Conservation (phyloP, 2,113 vertebrate species). For the Gobio gobio region DNA sequence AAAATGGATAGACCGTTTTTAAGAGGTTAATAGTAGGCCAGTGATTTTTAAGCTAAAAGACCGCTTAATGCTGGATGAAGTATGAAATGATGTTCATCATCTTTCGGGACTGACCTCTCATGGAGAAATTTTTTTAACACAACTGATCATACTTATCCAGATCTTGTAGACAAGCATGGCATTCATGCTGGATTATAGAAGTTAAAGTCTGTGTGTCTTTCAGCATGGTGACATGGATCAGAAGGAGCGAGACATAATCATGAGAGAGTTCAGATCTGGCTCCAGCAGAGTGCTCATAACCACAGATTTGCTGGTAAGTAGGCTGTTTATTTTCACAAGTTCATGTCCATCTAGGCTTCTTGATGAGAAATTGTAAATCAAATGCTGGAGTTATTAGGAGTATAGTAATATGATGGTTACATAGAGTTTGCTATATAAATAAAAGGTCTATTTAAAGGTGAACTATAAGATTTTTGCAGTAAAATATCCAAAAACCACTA, state of each 20-base stretch:
- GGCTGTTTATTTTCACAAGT: not conserved
- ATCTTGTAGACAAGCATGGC: no score
- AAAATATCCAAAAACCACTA: no score
- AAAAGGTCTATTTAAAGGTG: no score
- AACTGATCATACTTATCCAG: slow-evolving; percentile 70
- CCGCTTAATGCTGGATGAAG: slow-evolving; percentile 46
- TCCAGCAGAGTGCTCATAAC: slow-evolving; percentile 97
- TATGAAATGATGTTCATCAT: slow-evolving; percentile 81
- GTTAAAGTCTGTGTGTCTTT: not conserved
- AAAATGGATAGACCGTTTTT: not conserved
- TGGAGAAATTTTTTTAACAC: slow-evolving; percentile 64
- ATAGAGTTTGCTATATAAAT: no score
- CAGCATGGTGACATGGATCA: slow-evolving; percentile 99
- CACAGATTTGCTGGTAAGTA: slow-evolving; percentile 94
- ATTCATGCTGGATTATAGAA: not conserved
- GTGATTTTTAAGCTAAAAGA: not conserved
- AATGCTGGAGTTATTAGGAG: no score
- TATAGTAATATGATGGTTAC: no score
- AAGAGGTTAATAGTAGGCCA: not conserved
- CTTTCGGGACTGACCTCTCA: slow-evolving; percentile 80
- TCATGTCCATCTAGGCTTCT: no score
- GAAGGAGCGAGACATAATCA: slow-evolving; percentile 97
- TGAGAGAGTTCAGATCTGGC: slow-evolving; percentile 96
- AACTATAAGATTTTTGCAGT: no score
- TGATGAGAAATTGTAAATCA: no score